These are phyloP conservation scores for Oryzias celebensis DNA, from an alignment of 2,113 vertebrate species.

Conservation along the genomic window DNA sequence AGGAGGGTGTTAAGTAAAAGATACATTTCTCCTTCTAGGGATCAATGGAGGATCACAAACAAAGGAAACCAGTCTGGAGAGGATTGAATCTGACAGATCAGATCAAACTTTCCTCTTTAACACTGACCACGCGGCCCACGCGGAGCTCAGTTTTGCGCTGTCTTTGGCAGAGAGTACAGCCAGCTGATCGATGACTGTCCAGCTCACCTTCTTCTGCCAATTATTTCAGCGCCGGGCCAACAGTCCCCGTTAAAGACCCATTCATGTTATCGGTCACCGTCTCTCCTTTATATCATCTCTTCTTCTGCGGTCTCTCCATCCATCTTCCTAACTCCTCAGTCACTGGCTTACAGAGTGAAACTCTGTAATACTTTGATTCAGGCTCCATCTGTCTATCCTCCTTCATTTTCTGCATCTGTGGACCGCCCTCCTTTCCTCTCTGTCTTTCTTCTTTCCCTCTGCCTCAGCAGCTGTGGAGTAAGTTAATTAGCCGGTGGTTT, in stretches of 20 bases:
- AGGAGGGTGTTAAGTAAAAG: conserved; percentile 23
- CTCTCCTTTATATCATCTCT: conserved; percentile 59
- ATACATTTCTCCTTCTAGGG: conserved; percentile 31
- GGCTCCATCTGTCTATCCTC: conserved; percentile 42
- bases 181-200: conserved; percentile 68
- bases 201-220: conserved; percentile 70
- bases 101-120: conserved; percentile 50
- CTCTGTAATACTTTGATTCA: conserved; percentile 52
- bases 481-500: conserved; percentile 79
- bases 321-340: conserved; percentile 45
- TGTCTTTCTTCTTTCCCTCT: conserved; percentile 21
- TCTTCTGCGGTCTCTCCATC: conserved; percentile 50
- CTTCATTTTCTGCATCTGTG: conserved; percentile 60
- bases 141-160: conserved; percentile 51
- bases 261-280: conserved; percentile 71
- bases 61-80: conserved; percentile 23
- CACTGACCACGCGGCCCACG: conserved; percentile 20
- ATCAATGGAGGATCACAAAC: conserved; percentile 42
- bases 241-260: conserved; percentile 66
- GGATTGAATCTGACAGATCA: conserved; percentile 44
- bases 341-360: conserved; percentile 42
- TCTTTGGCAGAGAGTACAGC: conserved; percentile 52
- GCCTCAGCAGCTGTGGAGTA: conserved; percentile 70
- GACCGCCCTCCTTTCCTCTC: conserved; percentile 15
- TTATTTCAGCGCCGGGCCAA: conserved; percentile 65